Percentiles rank a stretch among this genome's conserved stretches.
Conservation (phyloP, 2,797 vertebrate genomes). For the Leucoraja ocellata region DNA sequence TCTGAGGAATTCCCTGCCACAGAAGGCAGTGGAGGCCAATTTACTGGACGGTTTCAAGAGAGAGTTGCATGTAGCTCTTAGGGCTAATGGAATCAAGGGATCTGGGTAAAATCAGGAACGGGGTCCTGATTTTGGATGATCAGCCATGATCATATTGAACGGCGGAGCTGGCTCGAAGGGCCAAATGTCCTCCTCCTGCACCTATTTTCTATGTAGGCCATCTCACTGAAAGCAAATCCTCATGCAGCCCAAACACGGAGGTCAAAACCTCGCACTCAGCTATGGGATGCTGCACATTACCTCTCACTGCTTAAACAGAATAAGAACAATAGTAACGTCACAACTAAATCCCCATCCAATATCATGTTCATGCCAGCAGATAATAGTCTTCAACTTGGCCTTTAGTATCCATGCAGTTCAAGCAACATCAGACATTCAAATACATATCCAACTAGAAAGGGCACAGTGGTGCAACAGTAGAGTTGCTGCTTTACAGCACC, state of each 20-base stretch:
- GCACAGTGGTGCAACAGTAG: too few relatives aligned
- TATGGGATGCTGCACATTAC: background rate
- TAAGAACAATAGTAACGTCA: background rate
- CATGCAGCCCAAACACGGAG: background rate
- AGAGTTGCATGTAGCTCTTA: too few relatives aligned
- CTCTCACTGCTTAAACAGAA: background rate
- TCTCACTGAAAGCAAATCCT: background rate
- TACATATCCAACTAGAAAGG: background rate
- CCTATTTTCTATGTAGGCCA: background rate
- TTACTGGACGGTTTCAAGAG: too few relatives aligned
- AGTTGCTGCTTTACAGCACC: too few relatives aligned
- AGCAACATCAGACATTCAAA: background rate
- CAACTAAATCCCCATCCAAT: background rate
- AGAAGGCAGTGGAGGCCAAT: too few relatives aligned
- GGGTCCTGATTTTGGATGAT: too few relatives aligned
- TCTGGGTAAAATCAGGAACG: too few relatives aligned
- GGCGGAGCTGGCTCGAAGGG: too few relatives aligned
- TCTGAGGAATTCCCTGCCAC: too few relatives aligned
- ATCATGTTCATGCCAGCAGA: background rate
- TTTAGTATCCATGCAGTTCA: background rate
- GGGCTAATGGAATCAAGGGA: too few relatives aligned
- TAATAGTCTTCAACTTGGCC: background rate
- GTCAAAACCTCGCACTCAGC: background rate
- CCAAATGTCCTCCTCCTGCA: too few relatives aligned
- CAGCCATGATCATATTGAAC: too few relatives aligned